These are phyloP conservation scores for Folsomia manolachei DNA, from an alignment of 2,888 invertebrate species.

Conservation along the genomic window DNA sequence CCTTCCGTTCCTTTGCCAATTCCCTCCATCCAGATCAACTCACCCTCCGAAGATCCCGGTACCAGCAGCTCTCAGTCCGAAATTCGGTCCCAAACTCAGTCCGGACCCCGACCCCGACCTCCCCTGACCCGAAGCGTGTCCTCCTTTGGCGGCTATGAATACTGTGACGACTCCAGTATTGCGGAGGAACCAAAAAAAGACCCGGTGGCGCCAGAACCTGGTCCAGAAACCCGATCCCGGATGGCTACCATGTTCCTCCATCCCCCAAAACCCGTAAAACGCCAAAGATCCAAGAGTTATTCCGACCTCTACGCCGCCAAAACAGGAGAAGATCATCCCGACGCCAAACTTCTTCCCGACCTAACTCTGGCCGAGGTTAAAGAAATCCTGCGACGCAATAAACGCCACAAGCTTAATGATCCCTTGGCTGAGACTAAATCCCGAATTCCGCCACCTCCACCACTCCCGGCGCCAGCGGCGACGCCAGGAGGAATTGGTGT, in stretches of 20 bases:
- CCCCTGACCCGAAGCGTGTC: conserved; percentile 6
- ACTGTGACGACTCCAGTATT: conserved; percentile 9
- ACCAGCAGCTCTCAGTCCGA: not conserved
- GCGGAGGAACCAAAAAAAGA: not conserved
- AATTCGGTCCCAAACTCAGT: not conserved
- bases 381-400: conserved; percentile 26
- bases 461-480: not conserved
- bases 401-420: not conserved
- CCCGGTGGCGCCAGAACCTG: not conserved
- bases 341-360: conserved; percentile 30
- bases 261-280: conserved; percentile 27
- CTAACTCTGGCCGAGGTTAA: conserved; percentile 36
- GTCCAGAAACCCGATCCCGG: not conserved
- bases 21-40: conserved; percentile 17
- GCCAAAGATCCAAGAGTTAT: conserved; percentile 35
- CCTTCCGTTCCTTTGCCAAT: conserved; percentile 14
- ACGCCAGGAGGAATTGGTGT: not conserved
- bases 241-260: conserved; percentile 21
- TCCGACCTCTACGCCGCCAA: conserved; percentile 25
- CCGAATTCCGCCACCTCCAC: not conserved
- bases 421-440: not conserved
- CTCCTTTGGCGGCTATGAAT: not conserved
- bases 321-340: conserved; percentile 3
- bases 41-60: not conserved
- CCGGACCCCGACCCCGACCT: not conserved